These are phyloP conservation scores for Nematostella vectensis DNA, from an alignment of 92 coral and sea anemone genomes.

Conservation along the genomic window DNA sequence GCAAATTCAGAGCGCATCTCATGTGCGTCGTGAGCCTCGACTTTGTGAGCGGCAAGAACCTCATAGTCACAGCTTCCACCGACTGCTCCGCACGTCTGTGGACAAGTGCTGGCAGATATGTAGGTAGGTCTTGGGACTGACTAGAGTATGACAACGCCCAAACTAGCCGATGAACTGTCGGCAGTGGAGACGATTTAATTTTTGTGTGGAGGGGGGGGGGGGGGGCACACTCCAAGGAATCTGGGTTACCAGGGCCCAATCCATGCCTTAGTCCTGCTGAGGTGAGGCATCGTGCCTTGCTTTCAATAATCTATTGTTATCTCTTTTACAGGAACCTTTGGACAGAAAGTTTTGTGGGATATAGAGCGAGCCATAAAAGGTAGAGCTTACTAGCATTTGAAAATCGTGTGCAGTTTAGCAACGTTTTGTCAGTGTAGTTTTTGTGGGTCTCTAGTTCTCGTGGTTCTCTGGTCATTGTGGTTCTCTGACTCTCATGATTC, in stretches of 20 bases:
- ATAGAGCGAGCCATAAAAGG: slow-evolving; percentile 56
- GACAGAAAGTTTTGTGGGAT: slow-evolving; percentile 77
- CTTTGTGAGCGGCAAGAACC: slow-evolving; percentile 44
- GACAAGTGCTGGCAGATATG: slow-evolving; percentile 62
- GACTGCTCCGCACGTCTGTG: slow-evolving; percentile 92
- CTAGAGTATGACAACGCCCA: too few relatives aligned
- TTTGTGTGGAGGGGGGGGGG: too few relatives aligned
- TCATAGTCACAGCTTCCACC: slow-evolving; percentile 73
- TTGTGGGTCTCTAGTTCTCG: too few relatives aligned
- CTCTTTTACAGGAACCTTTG: slow-evolving; percentile 83
- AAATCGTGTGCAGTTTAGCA: background rate
- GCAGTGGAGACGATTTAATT: too few relatives aligned
- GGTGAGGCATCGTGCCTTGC: too few relatives aligned
- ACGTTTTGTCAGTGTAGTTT: too few relatives aligned
- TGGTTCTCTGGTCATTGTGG: too few relatives aligned
- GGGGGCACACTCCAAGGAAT: background rate
- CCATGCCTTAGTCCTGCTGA: too few relatives aligned
- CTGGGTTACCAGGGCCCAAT: background rate
- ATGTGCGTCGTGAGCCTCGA: slow-evolving; percentile 64
- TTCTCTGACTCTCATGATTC: too few relatives aligned
- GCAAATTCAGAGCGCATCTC: slow-evolving; percentile 72
- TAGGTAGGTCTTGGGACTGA: slow-evolving; percentile 66
- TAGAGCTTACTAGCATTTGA: background rate
- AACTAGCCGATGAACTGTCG: background rate
- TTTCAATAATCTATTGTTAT: too few relatives aligned